Conservation (phyloP, 2,113 vertebrate genomes). For the Muntiacus reevesi region DNA sequence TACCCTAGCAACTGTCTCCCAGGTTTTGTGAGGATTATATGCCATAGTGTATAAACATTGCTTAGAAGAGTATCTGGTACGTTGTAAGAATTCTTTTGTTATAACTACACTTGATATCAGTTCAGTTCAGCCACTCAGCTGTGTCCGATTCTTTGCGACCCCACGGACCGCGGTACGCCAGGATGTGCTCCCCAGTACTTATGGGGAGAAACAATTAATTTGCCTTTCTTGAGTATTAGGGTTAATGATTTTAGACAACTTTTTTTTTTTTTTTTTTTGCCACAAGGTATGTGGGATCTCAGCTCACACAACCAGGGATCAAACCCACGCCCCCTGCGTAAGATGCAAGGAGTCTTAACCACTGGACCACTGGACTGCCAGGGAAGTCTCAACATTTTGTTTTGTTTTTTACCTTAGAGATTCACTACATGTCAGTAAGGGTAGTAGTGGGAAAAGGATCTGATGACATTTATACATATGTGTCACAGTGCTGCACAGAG, state of each 20-base stretch:
- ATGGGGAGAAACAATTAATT: neutral
- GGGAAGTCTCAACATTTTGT: neutral
- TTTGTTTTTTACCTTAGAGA: neutral
- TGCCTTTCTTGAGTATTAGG: neutral
- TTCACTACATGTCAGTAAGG: neutral
- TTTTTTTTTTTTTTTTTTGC: neutral
- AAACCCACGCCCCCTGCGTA: neutral
- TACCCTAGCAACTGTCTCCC: neutral
- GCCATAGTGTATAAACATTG: neutral
- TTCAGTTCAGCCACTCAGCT: neutral
- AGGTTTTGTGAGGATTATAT: neutral
- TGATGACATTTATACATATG: fast-evolving
- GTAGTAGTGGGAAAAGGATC: neutral
- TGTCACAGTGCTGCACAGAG: neutral
- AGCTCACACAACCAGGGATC: neutral
- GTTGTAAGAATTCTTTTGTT: neutral
- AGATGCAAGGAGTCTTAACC: neutral
- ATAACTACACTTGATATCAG: neutral
- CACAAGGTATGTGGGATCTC: neutral
- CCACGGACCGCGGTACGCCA: fast-evolving
- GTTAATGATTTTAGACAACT: neutral
- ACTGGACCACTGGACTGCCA: neutral
- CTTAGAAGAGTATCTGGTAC: neutral
- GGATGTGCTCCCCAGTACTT: neutral
- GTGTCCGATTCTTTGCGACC: neutral